Conservation (phyloP, 2,888 invertebrate genomes). For the Psylliodes chrysocephalus region DNA sequence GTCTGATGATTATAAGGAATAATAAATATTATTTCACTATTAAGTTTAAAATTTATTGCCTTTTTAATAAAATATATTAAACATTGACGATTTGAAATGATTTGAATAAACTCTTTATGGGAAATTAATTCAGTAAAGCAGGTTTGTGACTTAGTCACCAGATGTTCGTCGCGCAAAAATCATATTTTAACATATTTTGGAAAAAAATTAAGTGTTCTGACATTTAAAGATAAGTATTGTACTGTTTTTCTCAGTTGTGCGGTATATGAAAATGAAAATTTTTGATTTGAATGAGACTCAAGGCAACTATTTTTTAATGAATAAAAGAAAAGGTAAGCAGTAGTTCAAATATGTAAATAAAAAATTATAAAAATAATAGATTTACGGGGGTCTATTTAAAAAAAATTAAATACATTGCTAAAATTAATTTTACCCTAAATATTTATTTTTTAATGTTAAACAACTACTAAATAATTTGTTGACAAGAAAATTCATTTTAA, state of each 20-base stretch:
- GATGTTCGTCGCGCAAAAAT: conserved; percentile 1
- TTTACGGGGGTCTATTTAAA: too few relatives aligned
- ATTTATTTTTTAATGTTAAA: too few relatives aligned
- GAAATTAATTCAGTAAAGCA: neutral
- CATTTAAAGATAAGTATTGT: neutral
- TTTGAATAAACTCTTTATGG: neutral
- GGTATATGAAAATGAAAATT: neutral
- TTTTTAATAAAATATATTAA: neutral
- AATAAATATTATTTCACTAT: too few relatives aligned
- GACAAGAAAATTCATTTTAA: too few relatives aligned
- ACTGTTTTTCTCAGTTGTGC: neutral
- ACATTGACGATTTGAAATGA: neutral
- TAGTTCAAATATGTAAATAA: too few relatives aligned
- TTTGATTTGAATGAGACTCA: neutral
- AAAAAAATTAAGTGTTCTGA: neutral
- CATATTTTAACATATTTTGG: neutral
- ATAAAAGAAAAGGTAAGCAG: too few relatives aligned
- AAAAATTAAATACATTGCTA: too few relatives aligned
- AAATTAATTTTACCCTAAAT: too few relatives aligned
- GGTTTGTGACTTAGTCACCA: neutral
- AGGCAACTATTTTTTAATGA: neutral
- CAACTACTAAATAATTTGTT: too few relatives aligned
- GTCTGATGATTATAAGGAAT: neutral
- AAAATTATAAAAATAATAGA: too few relatives aligned
- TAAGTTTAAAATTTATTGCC: too few relatives aligned